Evolutionary conservation across 1,140 invertebrate genomes (phyloP).

Genomic region (Solenopsis fugax): DNA sequence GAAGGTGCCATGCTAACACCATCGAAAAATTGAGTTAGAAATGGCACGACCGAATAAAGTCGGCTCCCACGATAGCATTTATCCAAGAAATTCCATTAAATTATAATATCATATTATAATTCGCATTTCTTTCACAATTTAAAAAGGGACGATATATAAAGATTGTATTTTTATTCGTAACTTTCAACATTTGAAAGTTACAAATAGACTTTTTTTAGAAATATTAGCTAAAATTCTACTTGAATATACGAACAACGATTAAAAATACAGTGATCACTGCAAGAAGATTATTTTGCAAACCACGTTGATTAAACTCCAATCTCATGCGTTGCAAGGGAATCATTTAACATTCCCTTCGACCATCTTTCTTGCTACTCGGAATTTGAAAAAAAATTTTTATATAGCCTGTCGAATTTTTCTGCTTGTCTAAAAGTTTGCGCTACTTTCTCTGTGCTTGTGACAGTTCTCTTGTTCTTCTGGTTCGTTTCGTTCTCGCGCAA

Average conservation of each 20-base stretch:
- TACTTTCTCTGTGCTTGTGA: slow-evolving; percentile 52
- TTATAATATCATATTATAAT: slow-evolving; percentile 14
- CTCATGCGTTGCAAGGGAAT: background rate
- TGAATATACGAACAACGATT: background rate
- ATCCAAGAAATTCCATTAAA: slow-evolving; percentile 7
- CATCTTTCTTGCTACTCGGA: background rate
- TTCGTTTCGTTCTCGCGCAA: slow-evolving; percentile 30
- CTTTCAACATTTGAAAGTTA: background rate
- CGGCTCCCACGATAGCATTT: background rate
- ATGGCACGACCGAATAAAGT: slow-evolving; percentile 32
- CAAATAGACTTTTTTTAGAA: background rate
- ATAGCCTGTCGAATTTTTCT: slow-evolving; percentile 4
- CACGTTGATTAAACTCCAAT: background rate
- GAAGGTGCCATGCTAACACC: slow-evolving; percentile 3
- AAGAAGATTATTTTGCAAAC: background rate
- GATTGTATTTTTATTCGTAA: background rate
- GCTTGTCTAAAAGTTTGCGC: slow-evolving; percentile 7
- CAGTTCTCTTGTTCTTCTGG: slow-evolving; percentile 31
- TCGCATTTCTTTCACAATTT: background rate
- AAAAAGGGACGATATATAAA: background rate
- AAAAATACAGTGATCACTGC: background rate
- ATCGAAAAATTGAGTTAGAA: slow-evolving; percentile 43
- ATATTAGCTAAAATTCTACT: background rate
- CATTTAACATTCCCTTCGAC: background rate
- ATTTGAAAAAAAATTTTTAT: background rate